Conservation (phyloP, 2,797 vertebrate genomes). For the Oreochromis mossambicus region DNA sequence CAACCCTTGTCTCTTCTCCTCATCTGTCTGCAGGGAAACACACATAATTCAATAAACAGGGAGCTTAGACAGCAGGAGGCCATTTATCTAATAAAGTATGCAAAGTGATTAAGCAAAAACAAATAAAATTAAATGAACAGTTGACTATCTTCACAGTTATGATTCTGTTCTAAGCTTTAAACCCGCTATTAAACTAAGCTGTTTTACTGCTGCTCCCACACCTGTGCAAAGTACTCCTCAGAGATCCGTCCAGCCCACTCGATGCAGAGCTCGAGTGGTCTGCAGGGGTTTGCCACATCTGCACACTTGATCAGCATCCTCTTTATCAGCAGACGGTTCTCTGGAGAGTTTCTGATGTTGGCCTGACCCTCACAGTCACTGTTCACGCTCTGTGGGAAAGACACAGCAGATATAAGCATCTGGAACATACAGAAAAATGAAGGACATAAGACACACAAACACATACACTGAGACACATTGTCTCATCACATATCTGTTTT, state of each 20-base stretch:
- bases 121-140: not conserved
- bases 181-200: not conserved
- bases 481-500: not conserved
- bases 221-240: constrained; percentile 97
- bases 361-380: constrained; percentile 73
- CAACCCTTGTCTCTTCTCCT: constrained; percentile 88
- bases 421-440: not conserved
- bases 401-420: not conserved
- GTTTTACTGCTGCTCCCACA: constrained; percentile 25
- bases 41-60: not conserved
- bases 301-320: constrained; percentile 97
- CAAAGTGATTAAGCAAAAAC: not conserved
- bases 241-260: constrained; percentile 97
- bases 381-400: constrained; percentile 67
- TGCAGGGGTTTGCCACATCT: constrained; percentile 95
- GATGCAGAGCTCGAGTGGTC: constrained; percentile 87
- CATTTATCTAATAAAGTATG: not conserved
- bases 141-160: not conserved
- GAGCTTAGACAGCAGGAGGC: not conserved
- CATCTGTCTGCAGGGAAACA: constrained; percentile 83
- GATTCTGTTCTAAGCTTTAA: not conserved
- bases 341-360: constrained; percentile 84
- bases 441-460: not conserved
- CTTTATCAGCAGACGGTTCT: constrained; percentile 92
- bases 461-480: not conserved